Percentiles rank a stretch among this genome's conserved stretches.
These are phyloP conservation scores for Piscicola geometra DNA, from an alignment of 2,888 invertebrate species.

Conservation along the genomic window DNA sequence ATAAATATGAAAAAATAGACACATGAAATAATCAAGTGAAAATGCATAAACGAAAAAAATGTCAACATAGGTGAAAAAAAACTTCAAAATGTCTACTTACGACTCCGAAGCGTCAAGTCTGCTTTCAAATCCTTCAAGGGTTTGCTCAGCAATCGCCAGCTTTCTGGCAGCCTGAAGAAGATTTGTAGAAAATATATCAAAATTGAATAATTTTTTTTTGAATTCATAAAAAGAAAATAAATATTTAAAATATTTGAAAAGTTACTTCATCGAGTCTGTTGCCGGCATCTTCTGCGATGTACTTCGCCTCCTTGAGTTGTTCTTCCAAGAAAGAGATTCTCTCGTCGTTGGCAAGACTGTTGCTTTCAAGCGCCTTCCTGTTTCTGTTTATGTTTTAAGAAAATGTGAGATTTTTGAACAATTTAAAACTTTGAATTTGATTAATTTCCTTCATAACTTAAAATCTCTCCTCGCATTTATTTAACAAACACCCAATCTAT, in stretches of 20 bases:
- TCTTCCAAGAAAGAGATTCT: constrained; percentile 97
- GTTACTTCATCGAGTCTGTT: constrained; percentile 56
- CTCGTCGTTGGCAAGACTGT: constrained; percentile 96
- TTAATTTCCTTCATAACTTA: no score
- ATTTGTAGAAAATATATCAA: no score
- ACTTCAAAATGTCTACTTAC: constrained; percentile 36
- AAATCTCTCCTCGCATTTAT: no score
- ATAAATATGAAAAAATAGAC: no score
- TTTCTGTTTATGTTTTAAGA: constrained; percentile 40
- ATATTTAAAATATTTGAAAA: not conserved
- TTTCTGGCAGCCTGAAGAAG: constrained; percentile 99
- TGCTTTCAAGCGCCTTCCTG: constrained; percentile 92
- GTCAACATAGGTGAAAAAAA: constrained; percentile 6
- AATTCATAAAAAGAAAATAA: not conserved
- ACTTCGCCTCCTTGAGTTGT: constrained; percentile 96
- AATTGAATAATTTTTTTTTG: no score
- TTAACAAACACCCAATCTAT: no score
- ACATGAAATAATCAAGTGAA: not conserved
- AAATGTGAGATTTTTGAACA: no score
- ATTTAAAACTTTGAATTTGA: no score
- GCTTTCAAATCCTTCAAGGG: constrained; percentile 98
- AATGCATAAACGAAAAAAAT: not conserved
- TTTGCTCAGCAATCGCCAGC: constrained; percentile 99
- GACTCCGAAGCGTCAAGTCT: constrained; percentile 59
- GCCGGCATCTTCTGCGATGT: constrained; percentile 92